phyloP scores from a whole-genome alignment of 2,113 vertebrate genomes.

The Ginglymostoma cirratum region DNA sequence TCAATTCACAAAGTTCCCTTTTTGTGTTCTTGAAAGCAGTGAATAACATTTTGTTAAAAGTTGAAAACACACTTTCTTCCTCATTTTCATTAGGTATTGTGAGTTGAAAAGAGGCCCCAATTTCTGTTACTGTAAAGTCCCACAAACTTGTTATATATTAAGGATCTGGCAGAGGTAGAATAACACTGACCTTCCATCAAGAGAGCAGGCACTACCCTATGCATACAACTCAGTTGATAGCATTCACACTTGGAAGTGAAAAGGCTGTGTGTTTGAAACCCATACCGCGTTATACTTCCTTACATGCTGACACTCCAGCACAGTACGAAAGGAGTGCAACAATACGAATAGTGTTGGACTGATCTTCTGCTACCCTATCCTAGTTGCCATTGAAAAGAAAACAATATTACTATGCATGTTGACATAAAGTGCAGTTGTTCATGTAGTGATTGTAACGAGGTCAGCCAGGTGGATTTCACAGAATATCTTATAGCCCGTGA shows the following conservation, averaged over 20 bases:
- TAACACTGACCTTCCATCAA: not conserved
- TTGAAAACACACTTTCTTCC: conserved; percentile 2
- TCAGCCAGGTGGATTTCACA: too few relatives aligned
- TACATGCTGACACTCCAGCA: not conserved
- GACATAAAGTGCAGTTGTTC: not conserved
- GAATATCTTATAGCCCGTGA: too few relatives aligned
- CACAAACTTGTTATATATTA: not conserved
- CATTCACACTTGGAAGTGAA: not conserved
- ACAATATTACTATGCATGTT: not conserved
- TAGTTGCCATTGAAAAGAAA: not conserved
- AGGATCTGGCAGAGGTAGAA: not conserved
- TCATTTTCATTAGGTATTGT: not conserved
- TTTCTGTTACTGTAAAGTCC: not conserved
- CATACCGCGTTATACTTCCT: not conserved
- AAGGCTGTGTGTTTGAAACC: not conserved
- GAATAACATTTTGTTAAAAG: conserved; percentile 10
- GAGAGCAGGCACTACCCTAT: not conserved
- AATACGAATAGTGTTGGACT: not conserved
- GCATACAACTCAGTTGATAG: not conserved
- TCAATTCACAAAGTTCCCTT: conserved; percentile 15
- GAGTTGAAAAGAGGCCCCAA: not conserved
- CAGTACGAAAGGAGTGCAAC: not conserved
- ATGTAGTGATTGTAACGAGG: too few relatives aligned
- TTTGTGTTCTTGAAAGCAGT: not conserved
- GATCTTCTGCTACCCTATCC: not conserved